phyloP scores from a whole-genome alignment of 2,888 invertebrate species.

The Netelia inedita region DNA sequence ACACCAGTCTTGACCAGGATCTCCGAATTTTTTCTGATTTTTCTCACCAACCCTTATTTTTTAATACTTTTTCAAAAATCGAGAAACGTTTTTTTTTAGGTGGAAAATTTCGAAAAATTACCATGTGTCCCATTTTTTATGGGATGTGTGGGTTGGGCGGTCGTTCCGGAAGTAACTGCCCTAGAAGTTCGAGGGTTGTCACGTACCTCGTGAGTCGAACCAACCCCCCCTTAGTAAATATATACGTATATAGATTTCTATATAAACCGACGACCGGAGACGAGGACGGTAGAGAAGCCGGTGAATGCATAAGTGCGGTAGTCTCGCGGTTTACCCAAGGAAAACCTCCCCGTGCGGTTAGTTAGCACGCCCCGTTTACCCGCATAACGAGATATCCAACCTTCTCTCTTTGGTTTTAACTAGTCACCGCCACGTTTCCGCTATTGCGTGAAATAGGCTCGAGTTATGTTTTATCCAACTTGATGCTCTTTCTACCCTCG shows the following conservation, averaged over 20 bases:
- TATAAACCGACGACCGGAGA: slow-evolving; percentile 21
- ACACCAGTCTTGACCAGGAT: no score
- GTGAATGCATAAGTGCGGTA: slow-evolving; percentile 47
- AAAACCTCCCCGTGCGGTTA: slow-evolving; percentile 64
- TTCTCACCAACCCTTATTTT: no score
- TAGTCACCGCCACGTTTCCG: slow-evolving; percentile 64
- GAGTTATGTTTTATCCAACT: slow-evolving; percentile 49
- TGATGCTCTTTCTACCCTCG: slow-evolving; percentile 17
- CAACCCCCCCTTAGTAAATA: not conserved
- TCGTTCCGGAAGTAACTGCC: no score
- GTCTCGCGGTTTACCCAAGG: slow-evolving; percentile 58
- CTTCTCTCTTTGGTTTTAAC: slow-evolving; percentile 72
- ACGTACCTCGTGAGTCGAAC: no score
- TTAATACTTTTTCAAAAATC: no score
- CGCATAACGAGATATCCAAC: slow-evolving; percentile 72
- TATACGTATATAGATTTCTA: slow-evolving; percentile 11
- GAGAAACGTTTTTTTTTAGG: no score
- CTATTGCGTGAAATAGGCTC: slow-evolving; percentile 70
- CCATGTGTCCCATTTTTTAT: no score
- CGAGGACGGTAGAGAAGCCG: slow-evolving; percentile 15
- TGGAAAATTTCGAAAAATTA: no score
- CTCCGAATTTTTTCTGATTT: no score
- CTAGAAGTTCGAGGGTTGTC: no score
- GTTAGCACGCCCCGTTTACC: slow-evolving; percentile 74
- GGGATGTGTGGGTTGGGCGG: no score